Percentiles rank a stretch among this genome's conserved stretches.
Evolutionary conservation across 2,888 invertebrate species (phyloP).

Genomic region (Trachelus stipa): DNA sequence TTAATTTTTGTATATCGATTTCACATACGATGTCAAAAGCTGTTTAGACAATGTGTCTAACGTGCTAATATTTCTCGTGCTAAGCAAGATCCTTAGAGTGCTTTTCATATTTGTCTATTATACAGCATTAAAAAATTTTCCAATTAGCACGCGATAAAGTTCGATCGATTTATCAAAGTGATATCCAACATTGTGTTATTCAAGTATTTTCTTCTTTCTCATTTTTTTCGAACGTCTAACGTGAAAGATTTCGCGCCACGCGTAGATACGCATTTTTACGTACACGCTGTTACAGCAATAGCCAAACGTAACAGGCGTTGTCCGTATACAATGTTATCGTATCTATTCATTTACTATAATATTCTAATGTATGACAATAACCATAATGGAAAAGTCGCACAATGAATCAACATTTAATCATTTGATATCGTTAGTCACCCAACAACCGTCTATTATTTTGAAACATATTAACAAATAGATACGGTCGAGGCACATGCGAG

Average conservation of each 20-base stretch:
- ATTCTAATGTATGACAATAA: neutral
- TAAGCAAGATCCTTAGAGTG: neutral
- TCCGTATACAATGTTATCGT: neutral
- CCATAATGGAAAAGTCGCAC: neutral
- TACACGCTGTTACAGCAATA: neutral
- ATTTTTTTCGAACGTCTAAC: neutral
- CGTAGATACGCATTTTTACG: neutral
- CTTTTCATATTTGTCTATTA: neutral
- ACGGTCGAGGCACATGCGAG: conserved; percentile 37
- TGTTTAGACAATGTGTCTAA: neutral
- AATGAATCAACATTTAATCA: conserved; percentile 2
- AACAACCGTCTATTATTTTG: conserved; percentile 14
- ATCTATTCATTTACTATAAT: neutral
- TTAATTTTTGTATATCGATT: neutral
- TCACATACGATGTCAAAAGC: neutral
- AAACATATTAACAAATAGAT: conserved; percentile 41
- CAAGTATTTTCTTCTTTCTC: neutral
- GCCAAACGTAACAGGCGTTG: neutral
- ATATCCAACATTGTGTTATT: neutral
- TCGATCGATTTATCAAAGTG: neutral
- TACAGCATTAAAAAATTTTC: neutral
- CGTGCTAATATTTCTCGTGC: neutral
- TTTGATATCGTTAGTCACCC: conserved; percentile 9
- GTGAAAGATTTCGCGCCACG: neutral
- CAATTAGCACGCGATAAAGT: neutral